phyloP scores from a whole-genome alignment of 2,797 vertebrate species.

The Bucorvus abyssinicus region DNA sequence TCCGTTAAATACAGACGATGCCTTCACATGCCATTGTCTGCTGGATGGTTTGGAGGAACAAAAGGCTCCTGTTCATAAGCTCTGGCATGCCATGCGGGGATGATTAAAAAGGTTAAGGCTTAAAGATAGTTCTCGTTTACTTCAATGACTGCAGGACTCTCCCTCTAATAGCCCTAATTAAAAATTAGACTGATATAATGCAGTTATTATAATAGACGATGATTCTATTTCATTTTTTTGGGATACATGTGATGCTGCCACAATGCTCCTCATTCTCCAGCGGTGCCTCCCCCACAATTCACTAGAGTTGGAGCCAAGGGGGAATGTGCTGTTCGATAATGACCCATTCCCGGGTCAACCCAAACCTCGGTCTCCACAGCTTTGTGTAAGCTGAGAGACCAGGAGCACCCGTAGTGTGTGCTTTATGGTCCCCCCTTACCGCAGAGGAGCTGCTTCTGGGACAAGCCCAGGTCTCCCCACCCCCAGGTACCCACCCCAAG shows the following conservation, averaged over 20 bases:
- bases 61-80: slow-evolving; percentile 4
- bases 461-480: background rate
- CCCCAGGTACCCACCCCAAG: too few species aligned
- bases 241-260: background rate
- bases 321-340: background rate
- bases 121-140: background rate
- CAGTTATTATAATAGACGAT: background rate
- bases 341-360: background rate
- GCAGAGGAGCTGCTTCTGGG: background rate
- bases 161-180: background rate
- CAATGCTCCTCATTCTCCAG: background rate
- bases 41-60: background rate
- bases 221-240: background rate
- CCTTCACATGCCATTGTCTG: background rate
- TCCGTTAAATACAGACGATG: background rate
- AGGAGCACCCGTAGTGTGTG: background rate
- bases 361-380: accelerated
- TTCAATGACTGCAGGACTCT: background rate
- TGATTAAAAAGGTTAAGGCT: background rate
- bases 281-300: background rate
- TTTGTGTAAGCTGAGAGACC: background rate
- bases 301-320: background rate
- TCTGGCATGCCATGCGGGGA: background rate
- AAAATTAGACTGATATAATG: background rate
- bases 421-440: background rate